Conservation (phyloP, 2,113 vertebrate genomes). For the Scalopus aquaticus region DNA sequence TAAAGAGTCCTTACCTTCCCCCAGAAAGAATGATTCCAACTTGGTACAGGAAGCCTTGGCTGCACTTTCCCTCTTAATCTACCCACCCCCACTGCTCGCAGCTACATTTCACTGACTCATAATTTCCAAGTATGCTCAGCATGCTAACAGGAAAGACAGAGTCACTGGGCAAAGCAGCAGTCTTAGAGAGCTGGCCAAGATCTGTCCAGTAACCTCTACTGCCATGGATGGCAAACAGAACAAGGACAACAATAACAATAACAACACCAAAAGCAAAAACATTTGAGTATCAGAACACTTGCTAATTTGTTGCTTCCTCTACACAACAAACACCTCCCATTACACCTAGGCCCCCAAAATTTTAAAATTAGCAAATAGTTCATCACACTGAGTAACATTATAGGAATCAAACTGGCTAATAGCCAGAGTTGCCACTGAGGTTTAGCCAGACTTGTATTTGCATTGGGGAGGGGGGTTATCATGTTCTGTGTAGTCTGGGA, state of each 20-base stretch:
- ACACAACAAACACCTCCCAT: not conserved
- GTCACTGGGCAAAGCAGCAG: constrained; percentile 67
- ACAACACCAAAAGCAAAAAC: not conserved
- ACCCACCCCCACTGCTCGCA: constrained; percentile 73
- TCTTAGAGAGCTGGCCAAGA: constrained; percentile 36
- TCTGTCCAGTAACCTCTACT: not conserved
- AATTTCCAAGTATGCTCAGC: constrained; percentile 80
- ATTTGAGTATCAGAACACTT: not conserved
- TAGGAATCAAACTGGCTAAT: constrained; percentile 70
- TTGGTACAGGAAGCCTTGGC: constrained; percentile 75
- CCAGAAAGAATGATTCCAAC: constrained; percentile 63
- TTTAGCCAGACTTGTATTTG: not conserved
- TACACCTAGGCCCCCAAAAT: constrained; percentile 64
- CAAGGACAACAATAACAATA: not conserved
- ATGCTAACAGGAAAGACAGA: constrained; percentile 69
- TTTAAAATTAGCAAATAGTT: constrained; percentile 46
- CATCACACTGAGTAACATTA: constrained; percentile 54
- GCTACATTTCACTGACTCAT: constrained; percentile 82
- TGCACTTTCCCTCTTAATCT: constrained; percentile 69
- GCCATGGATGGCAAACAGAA: constrained; percentile 11
- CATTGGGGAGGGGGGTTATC: not conserved
- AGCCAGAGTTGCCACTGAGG: constrained; percentile 60
- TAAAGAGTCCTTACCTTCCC: constrained; percentile 61
- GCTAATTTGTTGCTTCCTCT: not conserved
- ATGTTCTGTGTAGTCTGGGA: not conserved